Base-by-base conservation (phyloP, 2,888 invertebrate genomes). In the Watsonalla cultraria region DNA sequence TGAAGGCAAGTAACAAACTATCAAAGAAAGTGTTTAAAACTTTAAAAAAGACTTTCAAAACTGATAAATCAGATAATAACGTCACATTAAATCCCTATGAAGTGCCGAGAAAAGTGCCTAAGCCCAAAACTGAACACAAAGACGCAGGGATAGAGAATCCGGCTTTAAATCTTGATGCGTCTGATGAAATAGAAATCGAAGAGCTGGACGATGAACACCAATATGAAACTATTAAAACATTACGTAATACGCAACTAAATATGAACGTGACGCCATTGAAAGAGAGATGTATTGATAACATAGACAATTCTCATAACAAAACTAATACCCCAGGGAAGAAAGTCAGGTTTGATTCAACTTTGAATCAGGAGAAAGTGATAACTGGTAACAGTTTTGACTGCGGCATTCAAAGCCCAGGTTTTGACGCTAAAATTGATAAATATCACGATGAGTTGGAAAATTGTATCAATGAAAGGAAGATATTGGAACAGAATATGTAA, bases 401-500 rank as follows among this genome's bases (percentile, higher is more conserved):
- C 61, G 81, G 72, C n/a, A 66, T 90, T 1, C 84, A 84, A 54
- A 90, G 90, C 66, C 89, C 90, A 0, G 90, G 90, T 0, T 85
- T 91, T 51, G 90, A 91, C 64, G 72, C 77, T 0, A 86, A 91
- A 63, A 81, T 91, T 46, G 91, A 91, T 11, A 90, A 84, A 57
- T 91, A 87, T 61, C 91, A 91, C 58, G 90, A 91, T 69, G 91
- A 91, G 61, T 60, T 91, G 45, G 91, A 91, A 56, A 91, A 91
- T 53, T 91, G 91, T 67, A 91, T 91, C 0, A 91, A 91, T 66
- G 91, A 91, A 57, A 83, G 80, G 53, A 91, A 91, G 54, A 85
- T 84, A 60, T 74, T 91, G 55, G 82, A 87, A 53, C 91, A 90
- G 59, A 90, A 91, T 66, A 87, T 91, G 85, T 88, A 47, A 77